A percentile compares a stretch with the other conserved stretches of the same genome.
Conservation (phyloP, 2,113 vertebrate species). For the Tursiops truncatus region DNA sequence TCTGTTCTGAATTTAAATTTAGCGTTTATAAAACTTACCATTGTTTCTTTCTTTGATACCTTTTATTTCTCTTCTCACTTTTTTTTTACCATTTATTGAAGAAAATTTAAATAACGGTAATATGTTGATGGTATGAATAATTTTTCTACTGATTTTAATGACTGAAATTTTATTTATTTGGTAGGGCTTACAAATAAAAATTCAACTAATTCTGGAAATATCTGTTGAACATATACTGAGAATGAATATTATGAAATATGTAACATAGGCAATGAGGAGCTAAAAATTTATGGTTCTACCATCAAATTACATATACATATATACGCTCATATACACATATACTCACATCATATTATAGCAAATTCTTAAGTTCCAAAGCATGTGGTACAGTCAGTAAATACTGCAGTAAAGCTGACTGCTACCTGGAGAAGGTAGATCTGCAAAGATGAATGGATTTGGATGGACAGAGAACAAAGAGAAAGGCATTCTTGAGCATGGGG, state of each 20-base stretch:
- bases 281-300: not conserved
- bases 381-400: not conserved
- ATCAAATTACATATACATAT: not conserved
- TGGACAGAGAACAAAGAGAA: not conserved
- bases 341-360: not conserved
- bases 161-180: not conserved
- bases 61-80: not conserved
- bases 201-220: not conserved
- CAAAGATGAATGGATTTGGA: not conserved
- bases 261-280: not conserved
- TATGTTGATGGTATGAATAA: not conserved
- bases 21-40: not conserved
- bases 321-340: not conserved
- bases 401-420: not conserved
- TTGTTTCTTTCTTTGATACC: not conserved
- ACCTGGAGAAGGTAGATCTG: not conserved
- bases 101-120: not conserved
- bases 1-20: not conserved
- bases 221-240: not conserved
- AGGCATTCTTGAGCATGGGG: not conserved
- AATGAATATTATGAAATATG: not conserved
- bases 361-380: not conserved
- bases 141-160: constrained; percentile 5
- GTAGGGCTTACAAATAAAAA: not conserved
- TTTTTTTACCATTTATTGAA: not conserved